These are phyloP conservation scores for Tineola bisselliella DNA, from an alignment of 2,888 invertebrate species.

Conservation along the genomic window DNA sequence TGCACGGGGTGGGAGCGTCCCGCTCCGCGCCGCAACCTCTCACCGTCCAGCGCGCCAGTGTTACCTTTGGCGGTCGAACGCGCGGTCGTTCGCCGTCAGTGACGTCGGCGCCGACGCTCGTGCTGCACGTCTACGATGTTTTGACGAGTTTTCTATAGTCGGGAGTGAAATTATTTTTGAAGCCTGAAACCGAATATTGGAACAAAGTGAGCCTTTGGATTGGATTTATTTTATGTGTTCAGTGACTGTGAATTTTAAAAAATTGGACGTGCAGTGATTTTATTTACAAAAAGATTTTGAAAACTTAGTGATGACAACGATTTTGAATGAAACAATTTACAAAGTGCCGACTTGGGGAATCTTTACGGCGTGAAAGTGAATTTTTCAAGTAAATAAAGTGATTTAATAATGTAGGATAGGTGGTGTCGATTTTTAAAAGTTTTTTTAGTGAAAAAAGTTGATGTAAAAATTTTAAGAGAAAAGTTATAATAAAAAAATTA, in stretches of 20 bases:
- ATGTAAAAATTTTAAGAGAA: too few species aligned
- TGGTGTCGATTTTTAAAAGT: conserved; percentile 19
- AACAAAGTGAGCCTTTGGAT: conserved; percentile 73
- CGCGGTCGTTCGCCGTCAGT: conserved; percentile 61
- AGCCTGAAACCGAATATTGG: conserved; percentile 59
- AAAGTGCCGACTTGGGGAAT: conserved; percentile 30
- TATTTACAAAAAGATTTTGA: conserved; percentile 49
- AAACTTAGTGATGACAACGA: conserved; percentile 33
- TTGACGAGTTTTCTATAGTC: conserved; percentile 48
- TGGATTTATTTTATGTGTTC: conserved; percentile 54
- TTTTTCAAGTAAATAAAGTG: conserved; percentile 42
- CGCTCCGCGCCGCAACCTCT: conserved; percentile 68
- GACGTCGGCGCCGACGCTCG: conserved; percentile 65
- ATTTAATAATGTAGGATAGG: conserved; percentile 18
- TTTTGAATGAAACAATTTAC: conserved; percentile 36
- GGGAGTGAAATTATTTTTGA: conserved; percentile 38
- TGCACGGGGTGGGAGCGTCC: conserved; percentile 65
- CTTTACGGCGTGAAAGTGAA: conserved; percentile 33
- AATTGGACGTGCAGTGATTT: conserved; percentile 49
- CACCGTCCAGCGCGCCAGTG: conserved; percentile 70
- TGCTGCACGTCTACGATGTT: conserved; percentile 65
- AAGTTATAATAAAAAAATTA: background rate
- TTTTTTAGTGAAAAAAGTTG: conserved; percentile 19
- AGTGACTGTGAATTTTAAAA: conserved; percentile 42
- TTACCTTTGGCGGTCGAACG: conserved; percentile 70